Evolutionary conservation across 2,113 vertebrate genomes (phyloP), one percentile per base, ranked within the genome.

Genomic region (Callipepla californica): DNA sequence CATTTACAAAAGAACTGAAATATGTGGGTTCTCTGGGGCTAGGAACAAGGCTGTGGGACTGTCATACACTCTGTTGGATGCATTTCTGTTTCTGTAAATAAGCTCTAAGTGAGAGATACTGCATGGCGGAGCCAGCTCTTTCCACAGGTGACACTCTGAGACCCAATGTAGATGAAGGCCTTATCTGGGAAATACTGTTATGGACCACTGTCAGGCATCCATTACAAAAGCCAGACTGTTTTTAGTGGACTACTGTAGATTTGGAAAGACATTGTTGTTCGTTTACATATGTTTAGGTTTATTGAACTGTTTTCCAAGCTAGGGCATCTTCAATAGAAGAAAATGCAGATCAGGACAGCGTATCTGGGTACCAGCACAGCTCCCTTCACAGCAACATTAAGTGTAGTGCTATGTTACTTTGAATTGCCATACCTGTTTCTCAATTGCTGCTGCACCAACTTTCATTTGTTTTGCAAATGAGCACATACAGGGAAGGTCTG

Each of bases 51-150:
- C 55, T 91, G 22, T 77, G 59, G 61, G 65, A 53, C 59, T 84
- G 47, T 50, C 34, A 82, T 75, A 59, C 75, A 17, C 14, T 26
- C 28, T 34, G 32, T 11, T 47, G 87, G 44, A 42, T 61, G 78
- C 45, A 87, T 72, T 91, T 84, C 70, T 87, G 38, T 17, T 78
- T 75, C 51, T 63, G 42, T 62, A 78, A 74, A 80, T 74, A 87
- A 87, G 42, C 13, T 84, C 30, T 53, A 22, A 38, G 34, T 67
- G 34, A 50, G 74, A 84, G 70, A 47, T 6, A 19, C 11, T 81
- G 69, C 81, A 57, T 45, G 30, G 51, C 67, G 74, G 36, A 75
- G n/a, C 23, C 40, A 75, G 40, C 68, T 77, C 36, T 48, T 95
- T 55, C 44, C 1, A 5, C 36, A 74, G 11, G 25, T 36, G 14